A percentile compares a stretch with the other conserved stretches of the same genome.
These are phyloP conservation scores for Platypus cylindrus DNA, from an alignment of 2,888 invertebrate species.

Conservation along the genomic window DNA sequence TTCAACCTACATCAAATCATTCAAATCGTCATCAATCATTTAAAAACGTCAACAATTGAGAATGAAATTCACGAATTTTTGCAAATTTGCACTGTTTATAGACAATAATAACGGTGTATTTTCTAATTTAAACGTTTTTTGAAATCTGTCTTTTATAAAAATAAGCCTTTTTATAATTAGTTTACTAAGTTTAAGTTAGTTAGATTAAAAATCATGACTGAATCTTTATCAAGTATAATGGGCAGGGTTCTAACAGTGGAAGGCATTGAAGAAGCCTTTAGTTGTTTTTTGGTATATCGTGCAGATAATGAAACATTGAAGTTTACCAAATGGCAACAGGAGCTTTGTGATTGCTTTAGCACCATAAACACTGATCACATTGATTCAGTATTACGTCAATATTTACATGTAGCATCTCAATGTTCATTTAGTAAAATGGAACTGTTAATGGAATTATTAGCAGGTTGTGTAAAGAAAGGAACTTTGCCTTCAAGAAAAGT, in stretches of 20 bases:
- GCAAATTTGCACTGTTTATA: too few species aligned
- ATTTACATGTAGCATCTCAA: conserved; percentile 57
- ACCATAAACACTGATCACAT: conserved; percentile 57
- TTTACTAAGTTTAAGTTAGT: background rate
- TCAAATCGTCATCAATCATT: too few species aligned
- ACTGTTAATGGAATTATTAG: conserved; percentile 61
- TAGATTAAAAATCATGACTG: conserved; percentile 28
- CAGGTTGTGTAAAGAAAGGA: conserved; percentile 52
- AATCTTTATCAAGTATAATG: conserved; percentile 48
- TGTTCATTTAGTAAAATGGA: conserved; percentile 63
- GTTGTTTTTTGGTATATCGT: conserved; percentile 72
- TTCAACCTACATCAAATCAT: too few species aligned
- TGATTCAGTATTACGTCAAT: conserved; percentile 63
- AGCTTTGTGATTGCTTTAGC: conserved; percentile 46
- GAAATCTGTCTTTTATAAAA: too few species aligned
- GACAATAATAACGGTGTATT: too few species aligned
- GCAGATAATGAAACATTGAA: conserved; percentile 57
- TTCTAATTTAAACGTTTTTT: too few species aligned
- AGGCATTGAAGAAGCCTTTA: conserved; percentile 79
- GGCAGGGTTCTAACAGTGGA: conserved; percentile 59
- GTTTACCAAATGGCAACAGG: conserved; percentile 52
- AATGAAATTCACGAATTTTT: too few species aligned
- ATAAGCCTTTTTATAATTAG: too few species aligned
- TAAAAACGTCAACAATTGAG: too few species aligned
- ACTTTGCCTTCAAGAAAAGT: conserved; percentile 68